phyloP scores from a whole-genome alignment of 1,140 invertebrate species.

The Heliothis subflexa region DNA sequence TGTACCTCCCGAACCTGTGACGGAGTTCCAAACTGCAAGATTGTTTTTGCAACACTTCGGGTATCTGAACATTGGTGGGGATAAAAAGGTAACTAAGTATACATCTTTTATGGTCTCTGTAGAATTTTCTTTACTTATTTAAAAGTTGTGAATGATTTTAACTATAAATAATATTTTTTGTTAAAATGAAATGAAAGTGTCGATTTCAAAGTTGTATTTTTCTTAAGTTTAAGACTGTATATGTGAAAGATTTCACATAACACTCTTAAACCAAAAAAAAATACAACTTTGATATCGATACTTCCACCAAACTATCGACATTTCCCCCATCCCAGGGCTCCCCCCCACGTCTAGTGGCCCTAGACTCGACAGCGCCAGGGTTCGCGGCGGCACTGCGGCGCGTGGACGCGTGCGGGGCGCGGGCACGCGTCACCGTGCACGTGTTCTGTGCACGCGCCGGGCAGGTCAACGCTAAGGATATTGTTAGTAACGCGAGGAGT shows the following conservation, averaged over 20 bases:
- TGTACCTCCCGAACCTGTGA: conserved; percentile 92
- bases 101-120: too few species aligned
- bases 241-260: too few species aligned
- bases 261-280: too few species aligned
- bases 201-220: too few species aligned
- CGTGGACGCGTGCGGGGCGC: conserved; percentile 92
- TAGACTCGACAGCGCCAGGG: conserved; percentile 91
- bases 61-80: conserved; percentile 92
- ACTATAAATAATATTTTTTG: too few species aligned
- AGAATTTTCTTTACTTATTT: conserved; percentile 12
- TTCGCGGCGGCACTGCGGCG: conserved; percentile 92
- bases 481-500: conserved; percentile 90
- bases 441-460: conserved; percentile 97
- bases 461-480: conserved; percentile 92
- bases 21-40: conserved; percentile 97
- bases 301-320: too few species aligned
- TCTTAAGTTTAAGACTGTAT: too few species aligned
- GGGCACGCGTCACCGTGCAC: conserved; percentile 97
- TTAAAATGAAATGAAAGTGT: too few species aligned
- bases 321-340: conserved; percentile 50
- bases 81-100: conserved; percentile 82
- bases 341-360: conserved; percentile 90
- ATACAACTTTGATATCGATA: too few species aligned
- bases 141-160: background rate
- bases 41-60: conserved; percentile 98